Conservation (phyloP, 2,113 vertebrate genomes). For the Thamnaconus septentrionalis region DNA sequence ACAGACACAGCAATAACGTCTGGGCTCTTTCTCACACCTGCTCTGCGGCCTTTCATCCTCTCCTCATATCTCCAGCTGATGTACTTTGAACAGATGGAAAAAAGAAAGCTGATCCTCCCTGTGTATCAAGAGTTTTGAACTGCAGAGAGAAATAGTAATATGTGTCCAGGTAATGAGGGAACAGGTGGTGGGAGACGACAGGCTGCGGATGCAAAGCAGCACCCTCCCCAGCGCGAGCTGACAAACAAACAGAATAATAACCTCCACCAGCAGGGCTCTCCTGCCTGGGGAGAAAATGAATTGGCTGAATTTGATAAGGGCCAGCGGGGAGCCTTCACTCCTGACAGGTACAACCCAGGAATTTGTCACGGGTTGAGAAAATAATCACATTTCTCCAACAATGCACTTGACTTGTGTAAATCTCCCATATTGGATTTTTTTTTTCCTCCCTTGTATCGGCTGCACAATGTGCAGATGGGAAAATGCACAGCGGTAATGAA, state of each 20-base stretch:
- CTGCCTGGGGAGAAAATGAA: slow-evolving; percentile 77
- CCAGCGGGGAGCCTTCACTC: slow-evolving; percentile 79
- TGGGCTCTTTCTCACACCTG: too few relatives aligned
- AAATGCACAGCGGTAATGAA: slow-evolving; percentile 70
- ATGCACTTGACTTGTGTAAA: slow-evolving; percentile 74
- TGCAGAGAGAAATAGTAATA: slow-evolving; percentile 37
- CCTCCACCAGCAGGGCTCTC: slow-evolving; percentile 63
- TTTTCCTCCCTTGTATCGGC: slow-evolving; percentile 62
- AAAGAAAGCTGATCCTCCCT: slow-evolving; percentile 13
- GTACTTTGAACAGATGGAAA: slow-evolving; percentile 26
- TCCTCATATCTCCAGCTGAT: slow-evolving; percentile 12
- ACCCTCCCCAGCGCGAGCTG: slow-evolving; percentile 61
- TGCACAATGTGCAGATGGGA: slow-evolving; percentile 54
- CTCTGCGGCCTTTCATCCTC: slow-evolving; percentile 22
- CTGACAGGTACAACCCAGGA: slow-evolving; percentile 77
- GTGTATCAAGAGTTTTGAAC: slow-evolving; percentile 35
- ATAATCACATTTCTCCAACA: slow-evolving; percentile 75
- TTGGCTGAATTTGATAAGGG: slow-evolving; percentile 79
- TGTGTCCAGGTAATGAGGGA: slow-evolving; percentile 62
- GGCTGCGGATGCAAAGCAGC: slow-evolving; percentile 64
- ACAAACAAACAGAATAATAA: slow-evolving; percentile 81
- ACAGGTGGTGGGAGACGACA: slow-evolving; percentile 63
- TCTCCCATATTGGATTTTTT: slow-evolving; percentile 74
- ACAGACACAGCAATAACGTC: slow-evolving; percentile 16
- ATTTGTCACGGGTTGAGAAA: slow-evolving; percentile 79